Percentiles rank a stretch among this genome's conserved stretches.
phyloP scores from a whole-genome alignment of 2,113 vertebrate genomes.

The Mesocricetus auratus region DNA sequence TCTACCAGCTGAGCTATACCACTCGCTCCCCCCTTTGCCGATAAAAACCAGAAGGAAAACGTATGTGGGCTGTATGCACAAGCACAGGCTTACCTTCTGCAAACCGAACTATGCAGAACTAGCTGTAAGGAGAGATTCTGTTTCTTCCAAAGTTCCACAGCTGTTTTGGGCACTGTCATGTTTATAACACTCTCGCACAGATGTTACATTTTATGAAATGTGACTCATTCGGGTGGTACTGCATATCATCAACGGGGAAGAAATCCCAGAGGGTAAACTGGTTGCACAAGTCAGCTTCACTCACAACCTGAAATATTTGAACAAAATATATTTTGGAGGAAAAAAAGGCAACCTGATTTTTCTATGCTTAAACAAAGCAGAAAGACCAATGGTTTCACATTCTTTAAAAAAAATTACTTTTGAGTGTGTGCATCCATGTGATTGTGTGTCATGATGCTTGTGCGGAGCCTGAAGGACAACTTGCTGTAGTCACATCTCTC shows the following conservation, averaged over 20 bases:
- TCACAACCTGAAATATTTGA: conserved; percentile 73
- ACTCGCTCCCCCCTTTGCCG: no score
- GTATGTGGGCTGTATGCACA: not conserved
- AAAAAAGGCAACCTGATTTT: conserved; percentile 71
- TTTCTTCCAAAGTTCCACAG: conserved; percentile 63
- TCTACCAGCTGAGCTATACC: no score
- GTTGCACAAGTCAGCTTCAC: conserved; percentile 77
- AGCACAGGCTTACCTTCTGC: not conserved
- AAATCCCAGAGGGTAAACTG: conserved; percentile 70
- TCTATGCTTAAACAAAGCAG: conserved; percentile 66
- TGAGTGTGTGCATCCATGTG: not conserved
- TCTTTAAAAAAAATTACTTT: not conserved
- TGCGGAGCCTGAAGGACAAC: not conserved
- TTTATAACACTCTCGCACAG: conserved; percentile 83
- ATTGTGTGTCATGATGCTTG: not conserved
- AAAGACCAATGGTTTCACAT: conserved; percentile 61
- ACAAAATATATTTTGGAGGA: conserved; percentile 70
- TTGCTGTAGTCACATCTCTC: not conserved
- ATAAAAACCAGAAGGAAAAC: not conserved
- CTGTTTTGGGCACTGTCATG: conserved; percentile 75
- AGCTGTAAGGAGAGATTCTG: not conserved
- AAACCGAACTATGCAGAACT: conserved; percentile 23
- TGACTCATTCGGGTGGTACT: conserved; percentile 89
- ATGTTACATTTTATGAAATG: conserved; percentile 85
- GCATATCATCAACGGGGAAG: conserved; percentile 80